Percentiles rank a stretch among this genome's conserved stretches.
Conservation (phyloP, 1,140 invertebrate species). For the Heliconius hermathena region DNA sequence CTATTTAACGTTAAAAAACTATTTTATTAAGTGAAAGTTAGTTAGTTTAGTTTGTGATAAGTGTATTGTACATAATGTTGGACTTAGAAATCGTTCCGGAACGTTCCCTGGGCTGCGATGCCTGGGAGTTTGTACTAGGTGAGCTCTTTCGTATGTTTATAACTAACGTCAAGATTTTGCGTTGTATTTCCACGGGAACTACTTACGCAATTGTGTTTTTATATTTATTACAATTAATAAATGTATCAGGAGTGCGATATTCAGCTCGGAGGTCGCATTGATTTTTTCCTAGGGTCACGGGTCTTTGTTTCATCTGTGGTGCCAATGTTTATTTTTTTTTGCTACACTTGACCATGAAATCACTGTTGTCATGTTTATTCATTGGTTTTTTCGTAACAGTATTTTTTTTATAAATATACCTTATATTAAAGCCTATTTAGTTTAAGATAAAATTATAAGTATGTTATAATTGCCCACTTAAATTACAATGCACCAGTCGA, state of each 20-base stretch:
- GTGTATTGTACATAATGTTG: constrained; percentile 87
- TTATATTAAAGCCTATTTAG: neutral
- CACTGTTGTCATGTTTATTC: constrained; percentile 66
- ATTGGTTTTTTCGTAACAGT: constrained; percentile 47
- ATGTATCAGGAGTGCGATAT: neutral
- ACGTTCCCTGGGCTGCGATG: constrained; percentile 96
- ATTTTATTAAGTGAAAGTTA: constrained; percentile 77
- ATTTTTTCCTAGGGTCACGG: constrained; percentile 63
- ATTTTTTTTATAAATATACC: constrained; percentile 24
- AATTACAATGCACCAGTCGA: constrained; percentile 23
- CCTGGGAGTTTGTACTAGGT: constrained; percentile 99
- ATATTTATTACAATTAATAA: constrained; percentile 34
- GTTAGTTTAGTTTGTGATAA: constrained; percentile 71
- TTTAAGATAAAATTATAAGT: neutral
- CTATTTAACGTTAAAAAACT: constrained; percentile 65
- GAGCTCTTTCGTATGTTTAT: constrained; percentile 82
- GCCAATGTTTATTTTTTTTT: constrained; percentile 76
- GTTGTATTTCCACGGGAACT: constrained; percentile 73
- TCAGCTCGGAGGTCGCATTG: constrained; percentile 48
- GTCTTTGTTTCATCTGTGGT: constrained; percentile 65
- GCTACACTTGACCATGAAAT: constrained; percentile 78
- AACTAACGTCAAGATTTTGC: constrained; percentile 78
- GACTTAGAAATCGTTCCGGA: constrained; percentile 97
- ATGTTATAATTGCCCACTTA: constrained; percentile 12
- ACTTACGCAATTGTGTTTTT: constrained; percentile 75